Base-by-base conservation (phyloP, 2,797 vertebrate species). In the Paratrypauchen microcephalus region DNA sequence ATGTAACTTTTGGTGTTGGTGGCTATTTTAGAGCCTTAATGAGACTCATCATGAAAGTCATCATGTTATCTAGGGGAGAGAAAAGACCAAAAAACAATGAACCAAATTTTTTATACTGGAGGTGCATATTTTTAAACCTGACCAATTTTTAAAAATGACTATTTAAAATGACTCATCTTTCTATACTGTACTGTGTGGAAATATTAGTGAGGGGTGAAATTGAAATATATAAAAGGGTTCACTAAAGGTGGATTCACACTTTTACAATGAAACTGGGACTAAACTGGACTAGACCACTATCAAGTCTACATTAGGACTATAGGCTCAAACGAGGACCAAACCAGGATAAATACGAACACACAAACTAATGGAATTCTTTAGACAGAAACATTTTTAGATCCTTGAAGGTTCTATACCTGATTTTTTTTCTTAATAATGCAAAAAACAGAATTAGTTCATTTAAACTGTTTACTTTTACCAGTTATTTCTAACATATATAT, bases 1-100 rank as follows among this genome's bases (percentile, higher is more conserved):
- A 74, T 85, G 73, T 41, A 71, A 45, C 71, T 78, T 87, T 83
- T 68, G 23, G 52, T 32, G 16, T 69, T 48, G 54, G 28, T 71
- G 74, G 28, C 71, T 69, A 64, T 86, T 85, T 75, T 62, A 45
- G 3, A 52, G 54, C 23, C 28, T 76, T 72, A 73, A 72, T 72
- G 63, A 47, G 26, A 13, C 36, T 1, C 15, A 67, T 78, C 70
- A 68, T 79, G 61, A 72, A 80, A 75, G 69, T 69, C 72, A 47
- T 1, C n/a, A n/a, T 60, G 26, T 70, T 75, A 70, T 75, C 68
- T 75, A 26, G 68, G 23, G n/a, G n/a, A 74, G 50, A 59, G 24
- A 32, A 69, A 68, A 28, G 70, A 61, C 19, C 61, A 36, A 71
- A 41, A 19, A 32, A 54, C 50, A 78, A 11, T 59, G 59, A 71